Base-by-base conservation (phyloP, 2,888 invertebrate species). In the Andrena hattorfiana region DNA sequence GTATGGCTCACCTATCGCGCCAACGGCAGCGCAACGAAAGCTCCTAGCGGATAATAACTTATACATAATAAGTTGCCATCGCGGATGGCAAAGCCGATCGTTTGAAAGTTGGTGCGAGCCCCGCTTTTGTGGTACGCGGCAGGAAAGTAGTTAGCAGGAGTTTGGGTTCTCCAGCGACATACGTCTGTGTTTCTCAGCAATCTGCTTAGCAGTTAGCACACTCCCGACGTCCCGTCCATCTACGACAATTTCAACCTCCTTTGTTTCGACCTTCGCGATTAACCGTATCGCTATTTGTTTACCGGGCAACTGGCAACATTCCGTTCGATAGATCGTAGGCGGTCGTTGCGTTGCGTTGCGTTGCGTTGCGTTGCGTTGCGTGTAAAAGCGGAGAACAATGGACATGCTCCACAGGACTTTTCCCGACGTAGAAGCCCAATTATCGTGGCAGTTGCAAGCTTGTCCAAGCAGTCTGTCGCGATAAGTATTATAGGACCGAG, bases 81-180 rank as follows among this genome's bases (percentile, higher is more conserved):
- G 49, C 3, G 74, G 66, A 63, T 70, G 84, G 74, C 77, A 81
- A 75, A 80, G 81, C 76, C 75, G 81, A 86, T 84, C 78, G 77
- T 74, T 76, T 49, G 74, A 81, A 84, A 84, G 84, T 74, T 81
- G 26, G 6, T 59, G 56, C 42, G 23, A 35, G 32, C 26, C 23
- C 13, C 56, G 64, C 23, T 70, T 75, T 59, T 42, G 71, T 49
- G 56, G 63, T 28, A 49, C 35, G 67, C 59, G 42, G 32, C 23
- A 10, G 42, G 62, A 77, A 67, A 74, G 74, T 77, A 83, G 66
- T 80, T 87, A 63, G 48, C 16, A 20, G 5, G 66, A 85, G 80
- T 83, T 85, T 77, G 66, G 72, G 16, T 62, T 66, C 66, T 32
- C 56, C 77, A 48, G 26, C 63, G 74, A 49, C 51, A 42, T 49